Conservation (phyloP, 1,140 invertebrate genomes). For the Cryptotermes secundus region DNA sequence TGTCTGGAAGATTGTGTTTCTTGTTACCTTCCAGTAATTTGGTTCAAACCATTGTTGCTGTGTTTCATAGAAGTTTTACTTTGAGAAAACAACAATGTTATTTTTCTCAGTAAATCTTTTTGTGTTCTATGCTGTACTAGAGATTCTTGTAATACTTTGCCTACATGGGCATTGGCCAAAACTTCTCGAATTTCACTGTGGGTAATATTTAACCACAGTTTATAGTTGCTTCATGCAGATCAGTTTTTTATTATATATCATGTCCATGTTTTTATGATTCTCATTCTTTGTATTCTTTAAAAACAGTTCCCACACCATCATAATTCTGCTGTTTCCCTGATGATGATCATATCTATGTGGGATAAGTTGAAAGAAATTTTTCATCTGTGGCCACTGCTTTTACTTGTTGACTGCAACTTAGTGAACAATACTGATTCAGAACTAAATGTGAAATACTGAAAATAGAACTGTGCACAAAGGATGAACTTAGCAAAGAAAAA, state of each 20-base stretch:
- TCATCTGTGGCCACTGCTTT: neutral
- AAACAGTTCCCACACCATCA: neutral
- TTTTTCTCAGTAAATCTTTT: neutral
- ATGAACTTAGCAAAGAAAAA: too few relatives aligned
- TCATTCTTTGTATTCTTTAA: neutral
- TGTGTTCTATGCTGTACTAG: neutral
- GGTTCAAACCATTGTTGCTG: neutral
- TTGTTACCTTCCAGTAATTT: slow-evolving; percentile 7
- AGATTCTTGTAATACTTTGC: too few relatives aligned
- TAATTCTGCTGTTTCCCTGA: neutral
- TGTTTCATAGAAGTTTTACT: neutral
- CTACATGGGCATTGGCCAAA: neutral
- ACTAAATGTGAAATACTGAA: too few relatives aligned
- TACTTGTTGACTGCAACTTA: neutral
- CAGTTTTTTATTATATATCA: neutral
- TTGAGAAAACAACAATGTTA: neutral
- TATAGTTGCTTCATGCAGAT: neutral
- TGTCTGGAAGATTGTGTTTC: neutral
- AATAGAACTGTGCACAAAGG: too few relatives aligned
- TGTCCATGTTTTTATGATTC: neutral
- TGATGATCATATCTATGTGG: neutral
- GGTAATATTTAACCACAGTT: neutral
- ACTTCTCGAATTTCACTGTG: neutral
- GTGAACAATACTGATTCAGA: too few relatives aligned
- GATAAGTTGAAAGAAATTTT: neutral